Conservation (phyloP, 1,140 invertebrate genomes). For the Cardiocondyla obscurior region DNA sequence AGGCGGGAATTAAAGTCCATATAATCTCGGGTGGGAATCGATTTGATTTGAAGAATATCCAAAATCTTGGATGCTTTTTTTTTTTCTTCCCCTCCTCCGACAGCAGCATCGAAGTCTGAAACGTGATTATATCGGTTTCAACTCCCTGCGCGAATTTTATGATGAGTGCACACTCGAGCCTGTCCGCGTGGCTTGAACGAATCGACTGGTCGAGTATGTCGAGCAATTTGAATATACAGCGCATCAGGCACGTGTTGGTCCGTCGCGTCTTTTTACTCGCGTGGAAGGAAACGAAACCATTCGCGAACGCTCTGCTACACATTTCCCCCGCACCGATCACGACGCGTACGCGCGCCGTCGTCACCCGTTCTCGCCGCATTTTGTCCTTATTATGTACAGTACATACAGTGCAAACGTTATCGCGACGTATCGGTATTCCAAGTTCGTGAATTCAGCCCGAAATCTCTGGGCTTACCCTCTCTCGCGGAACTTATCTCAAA, state of each 20-base stretch:
- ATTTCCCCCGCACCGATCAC: neutral
- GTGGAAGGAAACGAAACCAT: constrained; percentile 42
- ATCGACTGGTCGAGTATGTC: constrained; percentile 17
- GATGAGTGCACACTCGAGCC: constrained; percentile 33
- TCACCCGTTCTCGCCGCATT: constrained; percentile 1
- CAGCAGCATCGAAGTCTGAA: neutral
- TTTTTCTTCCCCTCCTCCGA: neutral
- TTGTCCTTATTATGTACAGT: constrained; percentile 37
- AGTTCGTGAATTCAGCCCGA: constrained; percentile 2
- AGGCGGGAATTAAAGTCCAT: constrained; percentile 8
- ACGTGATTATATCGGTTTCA: constrained; percentile 28
- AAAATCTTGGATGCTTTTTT: neutral
- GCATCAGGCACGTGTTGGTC: constrained; percentile 74
- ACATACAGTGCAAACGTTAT: constrained; percentile 4
- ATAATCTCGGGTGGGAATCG: constrained; percentile 1
- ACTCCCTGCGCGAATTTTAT: constrained; percentile 13
- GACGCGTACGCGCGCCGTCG: neutral
- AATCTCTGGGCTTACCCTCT: neutral
- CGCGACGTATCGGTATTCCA: constrained; percentile 11
- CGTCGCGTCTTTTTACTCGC: constrained; percentile 47
- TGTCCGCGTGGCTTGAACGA: constrained; percentile 36
- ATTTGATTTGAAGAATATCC: neutral
- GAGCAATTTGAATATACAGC: constrained; percentile 30
- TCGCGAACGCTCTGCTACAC: constrained; percentile 1
- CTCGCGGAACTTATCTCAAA: neutral